phyloP scores from a whole-genome alignment of 2,113 vertebrate species.

The Lampris megalopsis region DNA sequence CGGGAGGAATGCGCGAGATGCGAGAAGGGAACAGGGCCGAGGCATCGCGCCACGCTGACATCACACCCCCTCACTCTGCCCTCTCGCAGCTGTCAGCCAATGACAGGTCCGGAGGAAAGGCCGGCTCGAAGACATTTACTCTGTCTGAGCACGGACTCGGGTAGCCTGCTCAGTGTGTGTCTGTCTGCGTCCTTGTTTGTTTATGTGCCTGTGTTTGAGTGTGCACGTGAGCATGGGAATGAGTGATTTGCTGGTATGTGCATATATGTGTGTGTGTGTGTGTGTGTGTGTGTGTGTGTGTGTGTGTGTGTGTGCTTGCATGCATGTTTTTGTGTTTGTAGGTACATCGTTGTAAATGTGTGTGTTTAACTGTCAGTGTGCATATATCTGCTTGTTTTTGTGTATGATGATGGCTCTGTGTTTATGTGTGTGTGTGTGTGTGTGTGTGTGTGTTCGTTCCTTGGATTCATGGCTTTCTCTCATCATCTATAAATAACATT shows the following conservation, averaged over 20 bases:
- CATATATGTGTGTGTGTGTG: not conserved
- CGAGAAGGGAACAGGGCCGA: not conserved
- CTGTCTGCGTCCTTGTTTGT: no score
- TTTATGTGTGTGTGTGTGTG: not conserved
- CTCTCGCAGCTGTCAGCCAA: not conserved
- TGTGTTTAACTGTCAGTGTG: no score
- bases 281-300: constrained; percentile 9
- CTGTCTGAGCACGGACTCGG: no score
- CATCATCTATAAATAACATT: constrained; percentile 69
- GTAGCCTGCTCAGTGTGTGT: no score
- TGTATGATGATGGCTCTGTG: not conserved
- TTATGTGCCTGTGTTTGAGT: no score
- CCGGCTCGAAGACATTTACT: no score
- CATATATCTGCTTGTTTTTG: no score
- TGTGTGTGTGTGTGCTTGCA: constrained; percentile 3
- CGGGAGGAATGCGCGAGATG: no score
- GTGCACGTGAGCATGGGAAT: no score
- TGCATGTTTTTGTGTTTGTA: not conserved
- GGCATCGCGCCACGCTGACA: not conserved
- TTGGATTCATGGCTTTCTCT: constrained; percentile 16
- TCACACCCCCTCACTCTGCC: not conserved
- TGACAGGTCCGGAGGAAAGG: not conserved
- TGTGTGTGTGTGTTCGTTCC: constrained; percentile 6
- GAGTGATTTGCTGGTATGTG: not conserved
- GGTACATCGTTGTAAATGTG: no score